Evolutionary conservation across 2,888 invertebrate species (phyloP).

Genomic region (Pycnomerus fuliginosus): DNA sequence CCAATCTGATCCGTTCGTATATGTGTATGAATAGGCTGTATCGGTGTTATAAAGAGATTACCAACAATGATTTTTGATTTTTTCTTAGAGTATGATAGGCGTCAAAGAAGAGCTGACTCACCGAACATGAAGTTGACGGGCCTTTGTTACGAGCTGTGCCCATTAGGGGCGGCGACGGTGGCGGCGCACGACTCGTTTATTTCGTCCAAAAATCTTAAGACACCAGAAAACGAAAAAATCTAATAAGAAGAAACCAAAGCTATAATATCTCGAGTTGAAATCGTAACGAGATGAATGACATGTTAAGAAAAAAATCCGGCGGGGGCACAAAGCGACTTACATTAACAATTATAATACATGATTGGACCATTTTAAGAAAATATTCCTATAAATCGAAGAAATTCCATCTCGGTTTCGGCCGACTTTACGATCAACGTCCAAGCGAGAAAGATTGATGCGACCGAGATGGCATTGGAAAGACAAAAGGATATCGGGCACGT

Average conservation of each 20-base stretch:
- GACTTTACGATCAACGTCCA: constrained; percentile 6
- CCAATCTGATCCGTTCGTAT: constrained; percentile 12
- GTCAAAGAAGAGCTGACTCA: constrained; percentile 21
- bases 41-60: constrained; percentile 26
- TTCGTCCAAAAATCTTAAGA: neutral
- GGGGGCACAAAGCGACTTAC: constrained; percentile 36
- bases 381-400: constrained; percentile 43
- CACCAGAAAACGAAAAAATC: no score
- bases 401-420: constrained; percentile 19
- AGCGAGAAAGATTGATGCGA: constrained; percentile 22
- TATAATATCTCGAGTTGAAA: constrained; percentile 19
- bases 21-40: constrained; percentile 22
- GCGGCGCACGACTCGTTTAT: constrained; percentile 2
- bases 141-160: constrained; percentile 16
- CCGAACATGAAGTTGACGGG: constrained; percentile 7
- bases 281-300: constrained; percentile 35
- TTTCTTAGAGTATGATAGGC: constrained; percentile 21
- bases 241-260: constrained; percentile 3
- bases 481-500: constrained; percentile 33
- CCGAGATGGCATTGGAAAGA: constrained; percentile 29
- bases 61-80: constrained; percentile 25
- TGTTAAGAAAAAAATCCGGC: constrained; percentile 29
- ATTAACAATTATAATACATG: constrained; percentile 49
- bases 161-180: constrained; percentile 10
- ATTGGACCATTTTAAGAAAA: constrained; percentile 48